Evolutionary conservation across 2,888 invertebrate genomes (phyloP).

Genomic region (Agrotis puta): DNA sequence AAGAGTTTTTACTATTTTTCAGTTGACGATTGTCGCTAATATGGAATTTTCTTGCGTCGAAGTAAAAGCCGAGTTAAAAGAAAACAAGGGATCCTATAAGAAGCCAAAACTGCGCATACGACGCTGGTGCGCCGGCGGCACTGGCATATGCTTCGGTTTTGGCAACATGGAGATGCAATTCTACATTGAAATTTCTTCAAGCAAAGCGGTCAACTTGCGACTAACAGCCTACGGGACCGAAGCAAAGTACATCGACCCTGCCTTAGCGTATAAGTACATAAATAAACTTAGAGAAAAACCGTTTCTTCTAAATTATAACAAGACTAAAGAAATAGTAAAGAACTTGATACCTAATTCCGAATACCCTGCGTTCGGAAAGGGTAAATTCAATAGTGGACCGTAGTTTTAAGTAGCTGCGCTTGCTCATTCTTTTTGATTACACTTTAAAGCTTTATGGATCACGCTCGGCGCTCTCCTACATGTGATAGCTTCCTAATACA

Average conservation of each 20-base stretch:
- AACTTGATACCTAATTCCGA: no score
- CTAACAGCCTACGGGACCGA: background rate
- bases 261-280: accelerated
- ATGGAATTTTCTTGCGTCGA: background rate
- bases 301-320: accelerated
- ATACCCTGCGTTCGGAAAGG: no score
- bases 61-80: background rate
- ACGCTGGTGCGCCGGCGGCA: background rate
- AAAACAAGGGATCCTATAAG: background rate
- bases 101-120: background rate
- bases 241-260: background rate
- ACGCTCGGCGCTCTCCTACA: no score
- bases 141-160: background rate
- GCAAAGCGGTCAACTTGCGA: background rate
- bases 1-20: background rate
- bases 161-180: background rate
- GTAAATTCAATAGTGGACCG: no score
- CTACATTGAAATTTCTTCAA: background rate
- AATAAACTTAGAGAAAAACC: background rate
- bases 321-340: background rate
- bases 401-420: no score
- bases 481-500: no score
- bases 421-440: no score
- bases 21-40: background rate
- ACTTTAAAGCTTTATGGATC: no score